A percentile compares a stretch with the other conserved stretches of the same genome.
These are phyloP conservation scores for Drosophila pruinosa DNA, from an alignment of 1,140 invertebrate species.

Conservation along the genomic window DNA sequence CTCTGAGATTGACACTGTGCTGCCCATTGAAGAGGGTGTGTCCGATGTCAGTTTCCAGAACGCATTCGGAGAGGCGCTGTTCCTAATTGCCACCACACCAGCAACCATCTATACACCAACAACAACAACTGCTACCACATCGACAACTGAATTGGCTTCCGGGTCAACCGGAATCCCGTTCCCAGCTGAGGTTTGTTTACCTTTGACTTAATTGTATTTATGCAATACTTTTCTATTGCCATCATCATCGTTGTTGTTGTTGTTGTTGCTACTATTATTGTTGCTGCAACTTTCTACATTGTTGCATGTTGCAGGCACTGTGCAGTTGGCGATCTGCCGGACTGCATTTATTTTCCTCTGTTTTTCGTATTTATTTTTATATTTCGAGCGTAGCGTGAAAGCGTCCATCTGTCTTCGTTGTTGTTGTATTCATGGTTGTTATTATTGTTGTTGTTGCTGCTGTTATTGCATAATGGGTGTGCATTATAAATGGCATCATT, in stretches of 20 bases:
- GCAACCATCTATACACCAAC: conserved; percentile 35
- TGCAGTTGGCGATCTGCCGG: conserved; percentile 40
- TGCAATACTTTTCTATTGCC: conserved; percentile 25
- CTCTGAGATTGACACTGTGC: neutral
- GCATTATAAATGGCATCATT: conserved; percentile 63
- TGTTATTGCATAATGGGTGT: conserved; percentile 29
- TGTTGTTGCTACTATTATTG: neutral
- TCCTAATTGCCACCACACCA: conserved; percentile 48
- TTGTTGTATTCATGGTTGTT: neutral
- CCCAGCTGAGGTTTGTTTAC: conserved; percentile 53
- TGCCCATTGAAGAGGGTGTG: neutral
- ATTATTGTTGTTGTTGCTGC: neutral
- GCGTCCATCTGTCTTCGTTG: conserved; percentile 19
- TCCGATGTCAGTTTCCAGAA: conserved; percentile 45
- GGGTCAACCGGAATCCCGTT: conserved; percentile 43
- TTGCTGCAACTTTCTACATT: conserved; percentile 60
- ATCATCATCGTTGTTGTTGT: too few relatives aligned
- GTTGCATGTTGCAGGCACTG: conserved; percentile 20
- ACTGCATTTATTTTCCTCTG: conserved; percentile 41
- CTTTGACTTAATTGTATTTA: conserved; percentile 35
- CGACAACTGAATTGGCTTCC: conserved; percentile 46
- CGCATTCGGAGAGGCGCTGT: conserved; percentile 26
- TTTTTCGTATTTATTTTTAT: conserved; percentile 57
- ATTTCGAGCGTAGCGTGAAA: conserved; percentile 71
- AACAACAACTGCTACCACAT: conserved; percentile 13